These are phyloP conservation scores for Dicyrtomina minuta DNA, from an alignment of 2,888 invertebrate genomes.

Conservation along the genomic window DNA sequence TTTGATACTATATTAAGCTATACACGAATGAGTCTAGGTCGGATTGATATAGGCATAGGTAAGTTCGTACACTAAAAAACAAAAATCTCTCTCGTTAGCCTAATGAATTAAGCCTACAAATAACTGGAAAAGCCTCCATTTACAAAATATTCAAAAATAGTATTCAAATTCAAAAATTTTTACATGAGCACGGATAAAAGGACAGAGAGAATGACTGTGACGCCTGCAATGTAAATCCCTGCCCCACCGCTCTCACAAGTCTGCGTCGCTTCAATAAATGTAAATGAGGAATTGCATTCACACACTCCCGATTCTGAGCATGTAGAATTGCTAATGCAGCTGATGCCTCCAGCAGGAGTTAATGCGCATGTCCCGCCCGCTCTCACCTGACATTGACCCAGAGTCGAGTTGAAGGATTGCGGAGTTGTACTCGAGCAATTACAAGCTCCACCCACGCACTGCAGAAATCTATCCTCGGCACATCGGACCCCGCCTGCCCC, in stretches of 20 bases:
- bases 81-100: too few species aligned
- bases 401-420: background rate
- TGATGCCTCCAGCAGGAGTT: background rate
- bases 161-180: too few species aligned
- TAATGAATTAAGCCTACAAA: too few species aligned
- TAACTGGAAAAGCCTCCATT: too few species aligned
- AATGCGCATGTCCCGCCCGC: background rate
- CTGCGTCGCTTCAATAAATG: background rate
- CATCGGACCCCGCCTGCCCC: background rate
- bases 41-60: too few species aligned
- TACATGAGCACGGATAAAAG: background rate
- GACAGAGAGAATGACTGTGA: background rate
- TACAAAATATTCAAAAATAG: too few species aligned
- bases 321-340: background rate
- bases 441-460: background rate
- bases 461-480: background rate
- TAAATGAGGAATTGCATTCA: background rate
- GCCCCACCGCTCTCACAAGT: too few species aligned
- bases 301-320: background rate
- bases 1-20: too few species aligned
- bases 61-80: too few species aligned
- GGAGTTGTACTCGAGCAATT: background rate
- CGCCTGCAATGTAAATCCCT: too few species aligned
- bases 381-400: background rate
- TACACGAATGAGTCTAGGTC: too few species aligned